These are phyloP conservation scores for Rhynchophorus ferrugineus DNA, from an alignment of 1,140 invertebrate genomes.

Conservation along the genomic window DNA sequence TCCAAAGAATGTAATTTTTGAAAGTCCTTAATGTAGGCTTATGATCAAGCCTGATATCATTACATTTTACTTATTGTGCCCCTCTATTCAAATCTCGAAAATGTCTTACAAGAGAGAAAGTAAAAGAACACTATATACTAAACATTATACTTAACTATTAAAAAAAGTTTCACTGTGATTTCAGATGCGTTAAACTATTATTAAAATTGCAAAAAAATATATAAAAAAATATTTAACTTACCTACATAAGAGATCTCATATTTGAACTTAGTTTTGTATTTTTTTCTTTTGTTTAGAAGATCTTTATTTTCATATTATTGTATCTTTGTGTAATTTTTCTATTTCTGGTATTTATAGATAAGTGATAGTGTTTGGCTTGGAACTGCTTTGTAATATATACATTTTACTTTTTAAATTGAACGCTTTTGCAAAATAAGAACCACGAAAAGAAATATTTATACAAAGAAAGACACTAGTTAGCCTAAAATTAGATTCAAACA, in stretches of 20 bases:
- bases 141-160: slow-evolving; percentile 25
- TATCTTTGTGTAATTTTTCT: slow-evolving; percentile 19
- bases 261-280: slow-evolving; percentile 38
- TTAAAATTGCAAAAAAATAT: slow-evolving; percentile 35
- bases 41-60: not conserved
- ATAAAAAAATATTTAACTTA: slow-evolving; percentile 39
- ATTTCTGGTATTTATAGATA: slow-evolving; percentile 2
- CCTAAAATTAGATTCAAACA: not conserved
- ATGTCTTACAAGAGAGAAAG: not conserved
- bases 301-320: slow-evolving; percentile 35
- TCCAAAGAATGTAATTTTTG: not conserved
- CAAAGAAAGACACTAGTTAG: not conserved
- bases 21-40: not conserved
- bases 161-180: slow-evolving; percentile 43
- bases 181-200: slow-evolving; percentile 41
- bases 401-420: not conserved
- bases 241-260: slow-evolving; percentile 43
- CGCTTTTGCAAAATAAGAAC: not conserved
- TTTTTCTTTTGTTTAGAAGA: slow-evolving; percentile 37
- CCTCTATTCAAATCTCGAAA: not conserved
- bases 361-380: not conserved
- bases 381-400: slow-evolving; percentile 1
- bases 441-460: not conserved
- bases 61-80: not conserved
- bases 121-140: not conserved